These are phyloP conservation scores for Zaprionus taronus DNA, from an alignment of 1,140 invertebrate species.

Conservation along the genomic window DNA sequence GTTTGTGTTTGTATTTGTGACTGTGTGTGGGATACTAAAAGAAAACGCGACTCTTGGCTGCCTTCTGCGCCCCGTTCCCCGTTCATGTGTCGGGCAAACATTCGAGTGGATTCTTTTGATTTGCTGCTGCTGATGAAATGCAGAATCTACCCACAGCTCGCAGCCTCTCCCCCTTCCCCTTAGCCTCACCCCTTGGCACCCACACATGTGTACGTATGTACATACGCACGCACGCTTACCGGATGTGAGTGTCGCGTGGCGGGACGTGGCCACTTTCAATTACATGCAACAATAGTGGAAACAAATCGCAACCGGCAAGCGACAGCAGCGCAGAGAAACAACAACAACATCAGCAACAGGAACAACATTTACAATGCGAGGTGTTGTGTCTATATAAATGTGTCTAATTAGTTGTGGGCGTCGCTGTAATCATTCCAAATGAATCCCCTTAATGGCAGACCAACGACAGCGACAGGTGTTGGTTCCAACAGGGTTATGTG, in stretches of 20 bases:
- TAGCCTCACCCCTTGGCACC: not conserved
- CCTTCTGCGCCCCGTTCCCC: not conserved
- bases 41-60: slow-evolving; percentile 15
- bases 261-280: slow-evolving; percentile 51
- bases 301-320: slow-evolving; percentile 34
- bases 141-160: not conserved
- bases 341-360: not conserved
- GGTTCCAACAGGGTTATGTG: not conserved
- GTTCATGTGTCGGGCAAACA: slow-evolving; percentile 31
- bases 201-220: not conserved
- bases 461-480: not conserved
- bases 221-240: not conserved
- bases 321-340: slow-evolving; percentile 4
- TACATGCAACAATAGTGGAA: slow-evolving; percentile 41
- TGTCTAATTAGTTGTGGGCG: slow-evolving; percentile 42
- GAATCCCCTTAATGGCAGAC: slow-evolving; percentile 33
- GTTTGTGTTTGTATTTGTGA: not conserved
- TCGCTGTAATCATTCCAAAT: slow-evolving; percentile 40
- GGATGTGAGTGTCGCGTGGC: slow-evolving; percentile 32
- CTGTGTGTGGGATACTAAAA: not conserved
- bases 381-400: slow-evolving; percentile 39
- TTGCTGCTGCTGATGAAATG: slow-evolving; percentile 48
- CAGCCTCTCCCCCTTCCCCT: not conserved
- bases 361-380: not conserved
- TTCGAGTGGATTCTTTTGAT: slow-evolving; percentile 45